phyloP scores from a whole-genome alignment of 2,888 invertebrate genomes.

The Amaurobius ferox region DNA sequence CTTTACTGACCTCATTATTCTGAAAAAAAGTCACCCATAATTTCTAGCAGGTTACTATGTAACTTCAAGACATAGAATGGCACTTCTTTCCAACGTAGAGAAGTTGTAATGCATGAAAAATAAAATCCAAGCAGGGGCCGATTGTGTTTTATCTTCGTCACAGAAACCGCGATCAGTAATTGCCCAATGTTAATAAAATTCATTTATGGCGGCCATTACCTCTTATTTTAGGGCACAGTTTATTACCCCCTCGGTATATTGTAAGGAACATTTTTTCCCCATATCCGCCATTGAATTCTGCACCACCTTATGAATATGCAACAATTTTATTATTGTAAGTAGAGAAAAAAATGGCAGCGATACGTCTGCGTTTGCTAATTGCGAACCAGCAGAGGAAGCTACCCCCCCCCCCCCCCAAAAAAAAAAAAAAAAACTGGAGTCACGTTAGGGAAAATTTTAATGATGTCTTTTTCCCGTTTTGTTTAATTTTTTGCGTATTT shows the following conservation, averaged over 20 bases:
- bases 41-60: too few relatives aligned
- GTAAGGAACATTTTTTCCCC: background rate
- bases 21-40: too few relatives aligned
- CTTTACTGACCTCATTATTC: too few relatives aligned
- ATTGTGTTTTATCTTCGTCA: slow-evolving; percentile 42
- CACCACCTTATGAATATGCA: slow-evolving; percentile 65
- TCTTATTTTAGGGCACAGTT: slow-evolving; percentile 56
- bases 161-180: slow-evolving; percentile 63
- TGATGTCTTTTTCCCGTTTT: slow-evolving; percentile 17
- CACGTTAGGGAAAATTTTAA: slow-evolving; percentile 64
- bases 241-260: slow-evolving; percentile 36
- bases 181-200: slow-evolving; percentile 61
- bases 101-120: background rate
- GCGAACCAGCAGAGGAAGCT: slow-evolving; percentile 43
- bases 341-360: slow-evolving; percentile 32
- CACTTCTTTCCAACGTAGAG: slow-evolving; percentile 34
- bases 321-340: slow-evolving; percentile 38
- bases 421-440: slow-evolving; percentile 46
- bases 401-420: background rate
- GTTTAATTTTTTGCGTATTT: slow-evolving; percentile 1
- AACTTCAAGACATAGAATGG: slow-evolving; percentile 41
- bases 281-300: background rate
- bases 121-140: slow-evolving; percentile 18
- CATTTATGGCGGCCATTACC: slow-evolving; percentile 59
- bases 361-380: slow-evolving; percentile 60